Base-by-base conservation (phyloP, 2,888 invertebrate genomes). In the Xanthostigma xanthostigma region DNA sequence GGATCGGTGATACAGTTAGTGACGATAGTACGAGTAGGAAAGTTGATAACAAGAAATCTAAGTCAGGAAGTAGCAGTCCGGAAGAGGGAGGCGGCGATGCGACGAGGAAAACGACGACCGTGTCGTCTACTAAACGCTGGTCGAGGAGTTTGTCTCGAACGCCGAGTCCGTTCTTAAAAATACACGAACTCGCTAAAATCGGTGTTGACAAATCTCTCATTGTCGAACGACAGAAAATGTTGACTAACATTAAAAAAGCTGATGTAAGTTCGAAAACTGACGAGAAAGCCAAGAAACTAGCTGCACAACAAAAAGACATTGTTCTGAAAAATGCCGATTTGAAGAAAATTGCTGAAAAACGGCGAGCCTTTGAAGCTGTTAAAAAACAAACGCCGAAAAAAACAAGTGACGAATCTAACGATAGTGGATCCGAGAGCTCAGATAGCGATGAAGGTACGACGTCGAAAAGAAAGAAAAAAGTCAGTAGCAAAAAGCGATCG, bases 81-180 rank as follows among this genome's bases (percentile, higher is more conserved):
- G 50, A 51, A 36, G 48, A 53, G 39, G 60, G 60, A 48, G 58
- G 60, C 44, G 58, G 53, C 37, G 54, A 59, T 50, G 59, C 62
- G n/a, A 64, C 66, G 42, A 66, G 65, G n/a, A 65, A 66, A 4
- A 60, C 64, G 46, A 66, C 66, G 33, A 67, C 65, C 13, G 64
- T 66, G 9, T 54, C 49, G 49, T 17, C 52, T 41, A 27, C 27
- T 27, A 27, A 27, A 27, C 55, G 81, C 61, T 83, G 79, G 63
- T 83, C 82, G 17, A 75, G 76, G 62, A 88, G 87, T 60, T 71
- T 87, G 41, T 89, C 89, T n/a, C 76, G 88, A 53, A 89, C 88
- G 1, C 88, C 89, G 11, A 88, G 89, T 12, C 88, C 89, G 41
- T 88, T 89, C 66, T 79, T 87, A 52, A 83, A 83, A 58, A 76